Evolutionary conservation across 2,797 vertebrate genomes (phyloP), one percentile per base, ranked within the genome.

Genomic region (Cyprinella venusta): DNA sequence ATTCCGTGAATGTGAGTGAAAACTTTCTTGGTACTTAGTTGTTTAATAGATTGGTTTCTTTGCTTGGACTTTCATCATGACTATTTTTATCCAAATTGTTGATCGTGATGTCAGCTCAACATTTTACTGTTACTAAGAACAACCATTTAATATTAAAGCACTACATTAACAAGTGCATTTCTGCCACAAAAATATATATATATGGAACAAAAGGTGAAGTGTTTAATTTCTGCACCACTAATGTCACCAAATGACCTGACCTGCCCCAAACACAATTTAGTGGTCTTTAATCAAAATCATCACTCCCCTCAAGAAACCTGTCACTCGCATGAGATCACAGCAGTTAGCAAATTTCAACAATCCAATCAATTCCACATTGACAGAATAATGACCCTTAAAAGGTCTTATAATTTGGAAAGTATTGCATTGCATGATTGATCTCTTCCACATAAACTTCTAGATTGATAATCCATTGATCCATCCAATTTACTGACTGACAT

Each of bases 341-440:
- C 54, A n/a, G 10, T n/a, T 56, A n/a, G 54, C 8, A 10, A 12
- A 56, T 21, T 9, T 5, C 54, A 56, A 56, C 3, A 4, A 56
- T n/a, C 16, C 64, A 36, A 19, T 65, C 16, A 36, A 36, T 65
- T 65, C 16, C 33, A 36, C 7, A 36, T 38, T 18, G 64, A 65
- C 33, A 36, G 21, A 65, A 24, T 13, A 9, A 26, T 50, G 13
- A 8, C 26, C 26, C 26, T 72, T 72, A 36, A 72, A 81, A 24
- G 26, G 26, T 50, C 50, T 72, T 50, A 48, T 30, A 19, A 70
- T 80, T 10, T 56, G 33, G 38, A 26, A 81, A 71, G 56, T 24
- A 63, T 72, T 72, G 42, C 21, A 26, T 64, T 74, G 33, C 70
- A 75, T 19, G 15, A 38, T 65, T 65, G 16, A 33, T 54, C 59